Conservation (phyloP, 2,797 vertebrate genomes). For the Bradypodion ventrale region DNA sequence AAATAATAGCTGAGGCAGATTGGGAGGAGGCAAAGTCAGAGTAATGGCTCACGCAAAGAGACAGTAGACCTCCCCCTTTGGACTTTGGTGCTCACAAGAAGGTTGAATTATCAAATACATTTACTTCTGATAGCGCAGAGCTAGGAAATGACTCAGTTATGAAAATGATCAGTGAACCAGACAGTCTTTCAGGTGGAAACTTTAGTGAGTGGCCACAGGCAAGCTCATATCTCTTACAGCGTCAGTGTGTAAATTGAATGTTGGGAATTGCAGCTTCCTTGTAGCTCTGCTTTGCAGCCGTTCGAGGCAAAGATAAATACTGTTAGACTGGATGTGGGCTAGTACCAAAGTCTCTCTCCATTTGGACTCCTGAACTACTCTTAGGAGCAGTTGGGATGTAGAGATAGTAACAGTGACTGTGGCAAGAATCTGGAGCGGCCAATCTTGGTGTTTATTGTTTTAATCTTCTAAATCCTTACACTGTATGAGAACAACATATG, state of each 20-base stretch:
- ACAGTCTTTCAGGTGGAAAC: background rate
- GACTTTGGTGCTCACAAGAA: too few species aligned
- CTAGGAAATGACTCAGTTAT: background rate
- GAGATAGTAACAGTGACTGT: background rate
- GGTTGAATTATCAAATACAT: too few species aligned
- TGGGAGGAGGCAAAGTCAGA: background rate
- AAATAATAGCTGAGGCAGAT: background rate
- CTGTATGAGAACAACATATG: too few species aligned
- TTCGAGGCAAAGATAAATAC: background rate
- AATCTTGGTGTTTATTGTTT: background rate
- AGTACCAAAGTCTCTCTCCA: background rate
- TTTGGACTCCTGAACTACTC: background rate
- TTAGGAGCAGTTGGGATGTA: background rate
- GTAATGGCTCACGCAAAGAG: background rate
- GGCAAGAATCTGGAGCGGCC: background rate
- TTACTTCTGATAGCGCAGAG: background rate
- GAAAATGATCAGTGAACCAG: background rate
- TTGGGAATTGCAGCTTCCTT: background rate
- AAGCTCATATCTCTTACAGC: background rate
- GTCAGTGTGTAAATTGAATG: background rate
- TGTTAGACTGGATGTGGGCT: background rate
- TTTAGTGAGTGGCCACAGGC: background rate
- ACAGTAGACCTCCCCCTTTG: background rate
- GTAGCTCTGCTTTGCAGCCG: background rate
- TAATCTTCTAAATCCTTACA: background rate